These are phyloP conservation scores for Microcebus lehilahytsara DNA, from an alignment of 2,113 vertebrate species.

Conservation along the genomic window DNA sequence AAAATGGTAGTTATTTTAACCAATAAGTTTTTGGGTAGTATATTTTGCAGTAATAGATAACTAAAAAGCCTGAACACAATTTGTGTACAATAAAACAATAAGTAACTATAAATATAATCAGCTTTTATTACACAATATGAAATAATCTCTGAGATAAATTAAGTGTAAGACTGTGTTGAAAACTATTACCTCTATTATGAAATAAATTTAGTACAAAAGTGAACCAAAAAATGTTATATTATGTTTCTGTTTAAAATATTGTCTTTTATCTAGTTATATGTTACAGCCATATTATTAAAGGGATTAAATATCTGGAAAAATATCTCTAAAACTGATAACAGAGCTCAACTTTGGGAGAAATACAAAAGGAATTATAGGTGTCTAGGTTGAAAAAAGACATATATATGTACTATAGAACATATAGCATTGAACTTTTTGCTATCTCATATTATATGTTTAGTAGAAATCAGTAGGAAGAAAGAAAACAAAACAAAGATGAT, in stretches of 20 bases:
- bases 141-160: not conserved
- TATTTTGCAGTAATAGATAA: not conserved
- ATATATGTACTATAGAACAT: not conserved
- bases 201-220: not conserved
- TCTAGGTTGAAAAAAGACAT: not conserved
- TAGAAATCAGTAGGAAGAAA: not conserved
- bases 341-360: not conserved
- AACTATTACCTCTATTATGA: not conserved
- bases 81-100: not conserved
- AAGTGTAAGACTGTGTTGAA: not conserved
- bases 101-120: not conserved
- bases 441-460: not conserved
- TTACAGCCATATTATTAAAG: not conserved
- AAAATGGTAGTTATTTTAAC: not conserved
- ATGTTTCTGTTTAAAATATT: not conserved
- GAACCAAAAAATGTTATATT: not conserved
- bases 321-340: rapidly evolving
- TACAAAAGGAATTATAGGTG: not conserved
- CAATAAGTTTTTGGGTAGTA: not conserved
- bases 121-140: not conserved
- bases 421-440: not conserved
- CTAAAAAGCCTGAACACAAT: not conserved
- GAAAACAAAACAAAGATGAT: not conserved
- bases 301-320: not conserved
- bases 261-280: not conserved